Conservation (phyloP, 2,888 invertebrate genomes). For the Melinaea marsaeus region DNA sequence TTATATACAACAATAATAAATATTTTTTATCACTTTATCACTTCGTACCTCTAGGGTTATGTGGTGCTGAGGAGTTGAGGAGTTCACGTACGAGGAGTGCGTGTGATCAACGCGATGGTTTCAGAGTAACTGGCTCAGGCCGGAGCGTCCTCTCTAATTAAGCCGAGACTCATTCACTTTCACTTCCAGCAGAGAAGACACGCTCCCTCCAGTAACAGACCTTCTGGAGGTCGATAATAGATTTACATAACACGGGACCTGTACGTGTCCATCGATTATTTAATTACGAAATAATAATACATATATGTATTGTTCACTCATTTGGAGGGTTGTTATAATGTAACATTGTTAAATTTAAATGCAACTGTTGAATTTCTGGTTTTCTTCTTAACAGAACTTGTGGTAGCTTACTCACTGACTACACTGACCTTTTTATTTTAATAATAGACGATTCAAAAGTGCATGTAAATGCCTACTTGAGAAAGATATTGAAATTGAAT, state of each 20-base stretch:
- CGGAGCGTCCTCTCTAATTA: constrained; percentile 75
- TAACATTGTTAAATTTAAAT: too few species aligned
- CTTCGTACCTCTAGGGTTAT: constrained; percentile 61
- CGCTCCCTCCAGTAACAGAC: constrained; percentile 59
- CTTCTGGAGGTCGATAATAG: constrained; percentile 68
- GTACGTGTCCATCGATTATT: constrained; percentile 18
- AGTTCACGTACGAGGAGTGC: constrained; percentile 45
- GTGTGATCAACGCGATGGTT: constrained; percentile 62
- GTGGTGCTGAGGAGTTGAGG: constrained; percentile 36
- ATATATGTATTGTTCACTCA: neutral
- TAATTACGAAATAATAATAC: constrained; percentile 10
- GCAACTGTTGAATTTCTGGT: too few species aligned
- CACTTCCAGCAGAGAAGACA: constrained; percentile 75
- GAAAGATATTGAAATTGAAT: too few species aligned
- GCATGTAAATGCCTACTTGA: too few species aligned
- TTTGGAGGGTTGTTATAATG: too few species aligned
- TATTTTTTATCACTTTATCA: constrained; percentile 33
- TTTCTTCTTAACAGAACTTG: too few species aligned
- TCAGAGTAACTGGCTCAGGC: constrained; percentile 70
- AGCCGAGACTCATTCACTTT: constrained; percentile 77
- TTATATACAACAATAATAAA: constrained; percentile 19
- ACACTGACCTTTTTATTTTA: too few species aligned
- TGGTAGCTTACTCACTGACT: too few species aligned
- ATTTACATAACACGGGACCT: constrained; percentile 40
- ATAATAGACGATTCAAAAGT: too few species aligned